Evolutionary conservation across 1,140 invertebrate genomes (phyloP).

Genomic region (Ridgeia piscesae): DNA sequence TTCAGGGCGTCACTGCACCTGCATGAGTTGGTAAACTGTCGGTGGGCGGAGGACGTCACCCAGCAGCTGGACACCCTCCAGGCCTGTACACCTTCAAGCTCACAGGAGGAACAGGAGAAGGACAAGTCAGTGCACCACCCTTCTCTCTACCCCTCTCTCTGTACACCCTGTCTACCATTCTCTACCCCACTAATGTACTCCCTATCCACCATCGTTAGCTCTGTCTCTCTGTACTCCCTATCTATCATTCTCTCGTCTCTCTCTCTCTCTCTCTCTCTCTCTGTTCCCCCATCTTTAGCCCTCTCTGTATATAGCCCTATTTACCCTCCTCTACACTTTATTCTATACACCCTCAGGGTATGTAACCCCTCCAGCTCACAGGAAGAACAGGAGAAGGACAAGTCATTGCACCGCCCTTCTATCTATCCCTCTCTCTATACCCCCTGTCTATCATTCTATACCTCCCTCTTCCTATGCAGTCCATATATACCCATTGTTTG

Average conservation of each 20-base stretch:
- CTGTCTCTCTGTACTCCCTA: too few relatives aligned
- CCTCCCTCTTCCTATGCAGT: too few relatives aligned
- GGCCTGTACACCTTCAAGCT: conserved; percentile 41
- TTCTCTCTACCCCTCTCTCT: background rate
- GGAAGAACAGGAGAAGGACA: background rate
- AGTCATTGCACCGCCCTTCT: background rate
- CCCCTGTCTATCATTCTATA: too few relatives aligned
- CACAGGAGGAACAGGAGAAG: background rate
- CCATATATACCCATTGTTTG: too few relatives aligned
- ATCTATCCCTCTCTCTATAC: too few relatives aligned
- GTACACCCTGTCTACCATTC: too few relatives aligned
- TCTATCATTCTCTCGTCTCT: too few relatives aligned
- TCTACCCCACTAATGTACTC: too few relatives aligned
- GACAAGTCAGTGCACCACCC: background rate
- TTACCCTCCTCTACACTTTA: background rate
- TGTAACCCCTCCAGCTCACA: conserved; percentile 34
- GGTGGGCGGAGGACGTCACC: conserved; percentile 93
- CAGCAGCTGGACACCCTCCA: conserved; percentile 88
- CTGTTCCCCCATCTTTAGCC: too few relatives aligned
- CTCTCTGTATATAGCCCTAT: too few relatives aligned
- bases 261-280: too few relatives aligned
- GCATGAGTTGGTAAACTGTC: conserved; percentile 89
- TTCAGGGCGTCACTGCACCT: conserved; percentile 78
- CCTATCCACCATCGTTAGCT: too few relatives aligned
- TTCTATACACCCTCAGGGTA: conserved; percentile 70